Percentiles rank a stretch among this genome's conserved stretches.
These are phyloP conservation scores for Copsychus sechellarum DNA, from an alignment of 2,113 vertebrate species.

Conservation along the genomic window DNA sequence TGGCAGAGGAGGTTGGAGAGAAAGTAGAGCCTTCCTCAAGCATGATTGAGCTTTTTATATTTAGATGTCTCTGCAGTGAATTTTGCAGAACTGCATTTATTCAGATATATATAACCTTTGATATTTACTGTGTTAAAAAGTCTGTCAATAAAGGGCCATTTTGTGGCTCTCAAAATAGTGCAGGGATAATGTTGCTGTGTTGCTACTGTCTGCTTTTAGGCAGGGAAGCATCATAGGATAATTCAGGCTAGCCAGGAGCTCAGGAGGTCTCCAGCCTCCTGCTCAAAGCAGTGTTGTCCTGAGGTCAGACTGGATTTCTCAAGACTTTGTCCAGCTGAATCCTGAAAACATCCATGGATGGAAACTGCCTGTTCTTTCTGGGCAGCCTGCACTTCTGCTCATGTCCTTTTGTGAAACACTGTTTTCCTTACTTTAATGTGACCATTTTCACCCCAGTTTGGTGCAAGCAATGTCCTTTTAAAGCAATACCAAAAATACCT, in stretches of 20 bases:
- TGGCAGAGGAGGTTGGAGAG: neutral
- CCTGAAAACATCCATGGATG: neutral
- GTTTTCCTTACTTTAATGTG: neutral
- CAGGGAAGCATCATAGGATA: neutral
- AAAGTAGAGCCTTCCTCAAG: neutral
- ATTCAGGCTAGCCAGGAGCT: neutral
- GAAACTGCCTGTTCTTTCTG: neutral
- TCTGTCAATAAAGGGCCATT: neutral
- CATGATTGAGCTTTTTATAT: neutral
- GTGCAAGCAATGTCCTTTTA: neutral
- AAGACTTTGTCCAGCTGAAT: neutral
- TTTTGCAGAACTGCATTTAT: neutral
- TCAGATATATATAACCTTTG: neutral
- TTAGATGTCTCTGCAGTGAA: neutral
- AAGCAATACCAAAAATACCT: neutral
- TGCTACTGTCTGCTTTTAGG: neutral
- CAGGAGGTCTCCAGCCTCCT: neutral
- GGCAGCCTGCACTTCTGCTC: neutral
- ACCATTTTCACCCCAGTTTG: neutral
- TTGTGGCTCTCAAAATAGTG: neutral
- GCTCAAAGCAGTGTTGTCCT: neutral
- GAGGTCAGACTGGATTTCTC: neutral
- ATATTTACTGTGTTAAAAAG: neutral
- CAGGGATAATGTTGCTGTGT: neutral
- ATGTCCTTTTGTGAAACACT: neutral